phyloP scores from a whole-genome alignment of 2,888 invertebrate genomes.

The Terebella lapidaria region DNA sequence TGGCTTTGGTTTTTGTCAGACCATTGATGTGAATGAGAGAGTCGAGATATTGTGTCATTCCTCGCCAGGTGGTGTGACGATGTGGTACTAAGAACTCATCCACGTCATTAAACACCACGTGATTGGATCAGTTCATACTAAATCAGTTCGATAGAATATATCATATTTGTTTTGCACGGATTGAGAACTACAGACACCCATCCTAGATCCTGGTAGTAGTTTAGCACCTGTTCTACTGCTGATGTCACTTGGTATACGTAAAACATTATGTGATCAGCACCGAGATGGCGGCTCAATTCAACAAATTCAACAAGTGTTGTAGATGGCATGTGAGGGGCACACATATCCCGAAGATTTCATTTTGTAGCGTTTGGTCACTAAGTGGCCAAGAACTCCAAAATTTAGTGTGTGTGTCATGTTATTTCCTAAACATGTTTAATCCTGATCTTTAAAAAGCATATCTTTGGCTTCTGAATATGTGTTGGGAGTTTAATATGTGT shows the following conservation, averaged over 20 bases:
- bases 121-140: conserved; percentile 38
- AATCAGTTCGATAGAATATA: conserved; percentile 44
- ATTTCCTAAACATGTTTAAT: too few relatives aligned
- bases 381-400: background rate
- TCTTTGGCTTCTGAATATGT: too few relatives aligned
- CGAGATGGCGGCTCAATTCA: conserved; percentile 40
- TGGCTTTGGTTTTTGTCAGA: too few relatives aligned
- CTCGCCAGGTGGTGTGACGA: conserved; percentile 18
- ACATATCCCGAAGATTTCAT: conserved; percentile 35
- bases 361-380: background rate
- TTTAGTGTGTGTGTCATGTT: too few relatives aligned
- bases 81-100: conserved; percentile 50
- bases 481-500: too few relatives aligned
- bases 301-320: conserved; percentile 44
- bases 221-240: conserved; percentile 30
- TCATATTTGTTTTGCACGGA: conserved; percentile 34
- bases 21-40: background rate
- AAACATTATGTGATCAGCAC: conserved; percentile 37
- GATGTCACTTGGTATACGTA: conserved; percentile 36
- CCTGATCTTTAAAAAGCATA: too few relatives aligned
- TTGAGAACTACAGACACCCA: conserved; percentile 33
- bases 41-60: conserved; percentile 18
- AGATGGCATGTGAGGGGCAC: conserved; percentile 41
- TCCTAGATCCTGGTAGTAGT: conserved; percentile 31
- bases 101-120: conserved; percentile 43